A percentile compares a stretch with the other conserved stretches of the same genome.
phyloP scores from a whole-genome alignment of 2,113 vertebrate genomes.

The Apeltes quadracus region DNA sequence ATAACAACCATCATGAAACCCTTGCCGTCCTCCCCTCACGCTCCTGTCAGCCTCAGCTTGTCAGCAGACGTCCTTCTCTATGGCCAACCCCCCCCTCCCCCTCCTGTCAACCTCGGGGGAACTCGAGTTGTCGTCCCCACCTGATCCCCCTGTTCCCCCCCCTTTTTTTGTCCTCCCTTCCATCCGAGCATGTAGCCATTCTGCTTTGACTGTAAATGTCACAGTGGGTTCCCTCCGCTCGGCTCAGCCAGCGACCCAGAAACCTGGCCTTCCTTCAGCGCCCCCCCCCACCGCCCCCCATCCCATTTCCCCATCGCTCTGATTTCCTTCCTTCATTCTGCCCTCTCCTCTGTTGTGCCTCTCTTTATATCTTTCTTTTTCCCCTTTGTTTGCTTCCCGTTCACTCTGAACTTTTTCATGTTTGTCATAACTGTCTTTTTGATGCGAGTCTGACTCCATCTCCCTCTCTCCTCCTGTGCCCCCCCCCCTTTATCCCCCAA shows the following conservation, averaged over 20 bases:
- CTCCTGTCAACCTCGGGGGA: constrained; percentile 23
- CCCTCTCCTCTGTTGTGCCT: not conserved
- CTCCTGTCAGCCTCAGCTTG: constrained; percentile 23
- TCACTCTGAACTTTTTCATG: too few relatives aligned
- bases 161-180: constrained; percentile 5
- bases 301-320: constrained; percentile 24
- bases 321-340: constrained; percentile 4
- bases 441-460: not conserved
- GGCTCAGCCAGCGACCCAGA: constrained; percentile 60
- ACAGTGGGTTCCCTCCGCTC: constrained; percentile 39
- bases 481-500: not conserved
- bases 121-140: constrained; percentile 28
- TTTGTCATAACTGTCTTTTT: not conserved
- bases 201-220: constrained; percentile 63
- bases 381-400: not conserved
- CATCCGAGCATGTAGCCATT: constrained; percentile 41
- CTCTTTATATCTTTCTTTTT: not conserved
- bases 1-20: not conserved
- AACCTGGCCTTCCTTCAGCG: constrained; percentile 34
- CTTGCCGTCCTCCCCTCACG: constrained; percentile 2
- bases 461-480: not conserved
- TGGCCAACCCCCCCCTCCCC: constrained; percentile 10
- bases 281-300: constrained; percentile 1
- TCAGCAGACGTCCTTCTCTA: constrained; percentile 13
- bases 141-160: constrained; percentile 8